Evolutionary conservation across 2,888 invertebrate genomes (phyloP).

Genomic region (Lasioglossum lativentre): DNA sequence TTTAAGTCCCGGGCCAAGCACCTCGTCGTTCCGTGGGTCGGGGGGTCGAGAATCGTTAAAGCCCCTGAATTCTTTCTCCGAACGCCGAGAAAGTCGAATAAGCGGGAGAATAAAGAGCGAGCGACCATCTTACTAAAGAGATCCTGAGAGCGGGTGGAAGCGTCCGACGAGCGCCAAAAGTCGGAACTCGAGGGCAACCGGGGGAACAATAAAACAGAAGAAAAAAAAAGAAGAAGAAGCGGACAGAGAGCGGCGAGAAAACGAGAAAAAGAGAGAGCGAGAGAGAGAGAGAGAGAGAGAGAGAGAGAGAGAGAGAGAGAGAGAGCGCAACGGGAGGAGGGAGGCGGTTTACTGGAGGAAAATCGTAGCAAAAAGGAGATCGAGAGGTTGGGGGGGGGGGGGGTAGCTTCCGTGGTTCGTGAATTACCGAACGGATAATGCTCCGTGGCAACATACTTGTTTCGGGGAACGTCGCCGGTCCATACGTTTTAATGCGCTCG

Average conservation of each 20-base stretch:
- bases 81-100: slow-evolving; percentile 55
- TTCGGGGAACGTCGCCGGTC: slow-evolving; percentile 60
- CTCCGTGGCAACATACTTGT: slow-evolving; percentile 58
- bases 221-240: slow-evolving; percentile 47
- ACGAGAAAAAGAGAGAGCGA: slow-evolving; percentile 40
- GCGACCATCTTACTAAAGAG: slow-evolving; percentile 63
- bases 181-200: slow-evolving; percentile 61
- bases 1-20: slow-evolving; percentile 48
- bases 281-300: slow-evolving; percentile 37
- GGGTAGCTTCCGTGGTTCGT: slow-evolving; percentile 49
- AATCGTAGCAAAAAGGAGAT: neutral
- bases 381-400: neutral
- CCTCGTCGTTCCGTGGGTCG: slow-evolving; percentile 38
- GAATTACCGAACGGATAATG: slow-evolving; percentile 64
- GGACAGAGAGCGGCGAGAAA: slow-evolving; percentile 26
- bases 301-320: slow-evolving; percentile 19
- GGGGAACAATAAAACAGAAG: slow-evolving; percentile 60
- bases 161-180: slow-evolving; percentile 57
- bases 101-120: slow-evolving; percentile 63
- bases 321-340: neutral
- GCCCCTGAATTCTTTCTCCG: slow-evolving; percentile 59
- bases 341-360: slow-evolving; percentile 1
- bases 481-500: slow-evolving; percentile 80
- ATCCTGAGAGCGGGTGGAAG: slow-evolving; percentile 53
- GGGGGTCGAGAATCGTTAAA: slow-evolving; percentile 63